Evolutionary conservation across 2,888 invertebrate species (phyloP), one percentile per base, ranked within the genome.

Genomic region (Nomada hirtipes): DNA sequence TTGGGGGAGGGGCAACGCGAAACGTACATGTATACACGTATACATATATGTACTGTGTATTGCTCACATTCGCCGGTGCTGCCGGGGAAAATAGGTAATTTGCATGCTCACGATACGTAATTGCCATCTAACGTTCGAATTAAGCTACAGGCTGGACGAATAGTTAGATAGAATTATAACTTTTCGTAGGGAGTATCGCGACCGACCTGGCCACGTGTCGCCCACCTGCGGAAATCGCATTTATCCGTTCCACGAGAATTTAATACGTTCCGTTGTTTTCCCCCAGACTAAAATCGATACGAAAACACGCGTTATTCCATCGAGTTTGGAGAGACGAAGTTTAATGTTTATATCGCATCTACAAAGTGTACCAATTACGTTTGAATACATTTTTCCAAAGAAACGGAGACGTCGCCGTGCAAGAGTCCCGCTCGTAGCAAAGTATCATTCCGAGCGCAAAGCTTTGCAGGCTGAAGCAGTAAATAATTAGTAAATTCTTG

Each of bases 111-210:
- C 55, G 73, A 86, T 78, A 78, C 71, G 63, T 86, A 87, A 87
- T 87, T 83, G 85, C 76, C 79, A 42, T 87, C 71, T 85, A 80
- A 78, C 76, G 86, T 74, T 70, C 61, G 83, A 86, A 86, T 86
- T 78, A 76, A 79, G 82, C 77, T 69, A 79, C 79, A 68, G 60
- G 4, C 72, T 60, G 67, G 76, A 61, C 68, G 85, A 85, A 85
- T 82, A 86, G 87, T 87, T 82, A 71, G 71, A 76, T 64, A 76
- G 79, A 79, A 88, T 81, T 84, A 87, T 81, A 86, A 84, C 74
- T 85, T 83, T 84, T 74, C 79, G 13, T 23, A n/a, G 26, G 47
- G 67, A 67, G 76, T 63, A 68, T 65, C 76, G 69, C 20, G 65
- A 15, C 60, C 76, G 2, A 23, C 15, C 26, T 20, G 26, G 26